phyloP scores from a whole-genome alignment of 2,888 invertebrate genomes.

The Athrips mouffetella region DNA sequence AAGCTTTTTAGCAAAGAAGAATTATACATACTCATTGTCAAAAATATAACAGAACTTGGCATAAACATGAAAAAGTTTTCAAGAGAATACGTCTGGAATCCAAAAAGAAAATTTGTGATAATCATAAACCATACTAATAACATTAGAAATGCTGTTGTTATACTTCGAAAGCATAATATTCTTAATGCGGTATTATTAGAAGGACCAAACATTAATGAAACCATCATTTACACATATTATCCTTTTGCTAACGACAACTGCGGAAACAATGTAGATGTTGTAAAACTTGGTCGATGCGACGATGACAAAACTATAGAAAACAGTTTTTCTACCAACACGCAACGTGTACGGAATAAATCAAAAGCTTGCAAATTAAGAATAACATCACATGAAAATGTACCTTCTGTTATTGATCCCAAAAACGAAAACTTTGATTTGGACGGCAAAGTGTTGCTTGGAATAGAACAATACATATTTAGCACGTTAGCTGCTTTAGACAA shows the following conservation, averaged over 20 bases:
- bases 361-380: slow-evolving; percentile 20
- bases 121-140: not conserved
- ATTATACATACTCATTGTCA: not conserved
- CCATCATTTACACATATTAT: slow-evolving; percentile 20
- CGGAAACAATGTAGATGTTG: slow-evolving; percentile 17
- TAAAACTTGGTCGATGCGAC: slow-evolving; percentile 15
- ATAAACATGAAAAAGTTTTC: not conserved
- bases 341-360: slow-evolving; percentile 4
- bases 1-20: not conserved
- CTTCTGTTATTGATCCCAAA: slow-evolving; percentile 9
- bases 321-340: slow-evolving; percentile 9
- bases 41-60: not conserved
- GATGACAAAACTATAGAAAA: slow-evolving; percentile 10
- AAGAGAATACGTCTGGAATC: not conserved
- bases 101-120: not conserved
- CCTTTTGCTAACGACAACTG: slow-evolving; percentile 23
- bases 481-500: not conserved
- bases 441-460: not conserved
- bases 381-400: slow-evolving; percentile 14
- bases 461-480: slow-evolving; percentile 15
- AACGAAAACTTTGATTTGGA: not conserved
- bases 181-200: not conserved
- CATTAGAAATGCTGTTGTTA: not conserved
- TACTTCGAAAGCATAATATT: not conserved
- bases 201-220: not conserved